Conservation (phyloP, 2,888 invertebrate genomes). For the Calliphora vomitoria region DNA sequence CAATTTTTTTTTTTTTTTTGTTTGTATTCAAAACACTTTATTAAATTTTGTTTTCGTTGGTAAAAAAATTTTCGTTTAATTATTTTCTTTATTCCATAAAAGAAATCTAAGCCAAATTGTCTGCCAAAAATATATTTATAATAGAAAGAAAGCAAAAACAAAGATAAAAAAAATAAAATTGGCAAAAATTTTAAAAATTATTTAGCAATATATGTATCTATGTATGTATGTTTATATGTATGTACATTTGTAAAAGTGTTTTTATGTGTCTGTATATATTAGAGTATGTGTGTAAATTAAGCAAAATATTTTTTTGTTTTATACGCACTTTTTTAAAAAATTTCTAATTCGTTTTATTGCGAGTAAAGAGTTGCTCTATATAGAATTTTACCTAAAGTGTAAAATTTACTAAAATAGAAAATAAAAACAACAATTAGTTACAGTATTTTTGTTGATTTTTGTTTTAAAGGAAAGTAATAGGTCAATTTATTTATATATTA, state of each 20-base stretch:
- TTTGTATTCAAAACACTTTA: slow-evolving; percentile 1
- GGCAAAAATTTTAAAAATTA: slow-evolving; percentile 16
- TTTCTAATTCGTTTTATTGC: slow-evolving; percentile 53
- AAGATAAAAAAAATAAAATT: slow-evolving; percentile 37
- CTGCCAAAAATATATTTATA: slow-evolving; percentile 46
- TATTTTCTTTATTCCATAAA: slow-evolving; percentile 38
- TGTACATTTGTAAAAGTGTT: not conserved
- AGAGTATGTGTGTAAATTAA: not conserved
- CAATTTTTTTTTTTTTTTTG: slow-evolving; percentile 22
- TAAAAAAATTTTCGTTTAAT: not conserved
- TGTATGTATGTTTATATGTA: not conserved
- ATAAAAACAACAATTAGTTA: slow-evolving; percentile 22
- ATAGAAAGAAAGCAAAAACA: slow-evolving; percentile 30
- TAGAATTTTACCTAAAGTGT: slow-evolving; percentile 71
- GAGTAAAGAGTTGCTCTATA: slow-evolving; percentile 69
- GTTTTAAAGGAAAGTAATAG: no score
- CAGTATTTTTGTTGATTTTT: not conserved
- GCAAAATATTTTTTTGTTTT: slow-evolving; percentile 18
- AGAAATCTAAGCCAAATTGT: slow-evolving; percentile 35
- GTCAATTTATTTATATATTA: not conserved
- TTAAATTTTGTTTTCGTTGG: not conserved
- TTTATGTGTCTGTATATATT: not conserved
- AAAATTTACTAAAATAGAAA: slow-evolving; percentile 73
- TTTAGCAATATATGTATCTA: not conserved
- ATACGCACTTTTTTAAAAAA: slow-evolving; percentile 58